phyloP scores from a whole-genome alignment of 1,140 invertebrate genomes.

The Planococcus citri region DNA sequence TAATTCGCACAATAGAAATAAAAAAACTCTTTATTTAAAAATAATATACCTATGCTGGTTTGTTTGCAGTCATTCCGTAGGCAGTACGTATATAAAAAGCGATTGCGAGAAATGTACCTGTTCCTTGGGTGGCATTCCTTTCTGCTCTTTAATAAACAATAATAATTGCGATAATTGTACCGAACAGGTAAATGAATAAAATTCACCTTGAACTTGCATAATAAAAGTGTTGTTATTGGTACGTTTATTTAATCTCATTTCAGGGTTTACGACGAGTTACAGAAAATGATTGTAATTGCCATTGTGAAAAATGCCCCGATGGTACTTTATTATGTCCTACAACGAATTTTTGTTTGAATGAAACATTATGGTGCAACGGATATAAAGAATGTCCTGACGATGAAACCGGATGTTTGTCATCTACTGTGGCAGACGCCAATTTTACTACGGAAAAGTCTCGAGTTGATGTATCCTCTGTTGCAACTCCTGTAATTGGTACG shows the following conservation, averaged over 20 bases:
- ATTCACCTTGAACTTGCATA: neutral
- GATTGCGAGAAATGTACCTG: slow-evolving; percentile 66
- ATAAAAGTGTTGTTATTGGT: too few relatives aligned
- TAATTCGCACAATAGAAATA: too few relatives aligned
- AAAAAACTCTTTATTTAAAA: neutral
- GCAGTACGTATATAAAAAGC: slow-evolving; percentile 36
- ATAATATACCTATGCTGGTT: too few relatives aligned
- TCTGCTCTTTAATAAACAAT: slow-evolving; percentile 47
- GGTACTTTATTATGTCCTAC: slow-evolving; percentile 55
- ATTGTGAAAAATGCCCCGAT: slow-evolving; percentile 54
- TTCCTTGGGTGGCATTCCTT: slow-evolving; percentile 49
- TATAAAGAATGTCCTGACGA: slow-evolving; percentile 72
- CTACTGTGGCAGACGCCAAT: slow-evolving; percentile 21
- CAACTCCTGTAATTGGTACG: neutral
- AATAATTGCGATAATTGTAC: neutral
- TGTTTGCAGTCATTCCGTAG: slow-evolving; percentile 11
- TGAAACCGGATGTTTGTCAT: slow-evolving; percentile 51
- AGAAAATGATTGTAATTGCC: slow-evolving; percentile 48
- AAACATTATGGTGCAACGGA: slow-evolving; percentile 64
- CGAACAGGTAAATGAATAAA: neutral
- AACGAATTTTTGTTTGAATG: slow-evolving; percentile 57
- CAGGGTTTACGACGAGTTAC: neutral
- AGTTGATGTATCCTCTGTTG: neutral
- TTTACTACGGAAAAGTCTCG: neutral
- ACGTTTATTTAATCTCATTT: too few relatives aligned